Evolutionary conservation across 2,888 invertebrate species (phyloP).

Genomic region (Monopis laevigella): DNA sequence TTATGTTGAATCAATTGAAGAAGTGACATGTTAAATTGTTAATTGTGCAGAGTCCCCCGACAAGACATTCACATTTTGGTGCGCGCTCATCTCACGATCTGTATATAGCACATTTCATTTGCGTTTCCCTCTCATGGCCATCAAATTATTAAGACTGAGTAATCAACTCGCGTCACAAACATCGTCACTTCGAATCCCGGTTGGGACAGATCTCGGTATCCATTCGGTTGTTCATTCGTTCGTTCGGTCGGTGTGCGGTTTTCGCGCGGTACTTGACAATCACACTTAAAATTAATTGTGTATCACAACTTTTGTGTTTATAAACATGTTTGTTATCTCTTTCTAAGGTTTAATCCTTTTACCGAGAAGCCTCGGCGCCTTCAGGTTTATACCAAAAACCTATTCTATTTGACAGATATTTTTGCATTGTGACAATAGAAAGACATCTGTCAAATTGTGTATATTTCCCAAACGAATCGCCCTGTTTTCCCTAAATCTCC

Average conservation of each 20-base stretch:
- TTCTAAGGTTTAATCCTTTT: no score
- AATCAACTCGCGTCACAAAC: conserved; percentile 63
- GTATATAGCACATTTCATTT: conserved; percentile 64
- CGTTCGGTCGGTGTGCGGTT: conserved; percentile 27
- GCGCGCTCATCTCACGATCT: conserved; percentile 34
- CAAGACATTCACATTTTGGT: conserved; percentile 12
- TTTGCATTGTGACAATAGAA: no score
- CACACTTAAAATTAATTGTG: not conserved
- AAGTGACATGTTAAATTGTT: no score
- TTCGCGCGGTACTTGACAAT: conserved; percentile 28
- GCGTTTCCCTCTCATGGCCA: conserved; percentile 64
- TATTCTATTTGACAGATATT: no score
- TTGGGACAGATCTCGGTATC: conserved; percentile 47
- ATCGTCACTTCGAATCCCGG: conserved; percentile 59
- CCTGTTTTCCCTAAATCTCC: no score
- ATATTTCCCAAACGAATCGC: no score
- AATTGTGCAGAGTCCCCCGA: no score
- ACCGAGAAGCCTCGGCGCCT: no score
- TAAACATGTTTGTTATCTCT: no score
- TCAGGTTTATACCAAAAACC: no score
- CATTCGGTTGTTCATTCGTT: conserved; percentile 38
- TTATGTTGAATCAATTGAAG: no score
- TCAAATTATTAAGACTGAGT: conserved; percentile 66
- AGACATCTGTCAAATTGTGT: no score
- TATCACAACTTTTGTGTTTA: not conserved